Evolutionary conservation across 2,888 invertebrate genomes (phyloP).

Genomic region (Pammene aurita): DNA sequence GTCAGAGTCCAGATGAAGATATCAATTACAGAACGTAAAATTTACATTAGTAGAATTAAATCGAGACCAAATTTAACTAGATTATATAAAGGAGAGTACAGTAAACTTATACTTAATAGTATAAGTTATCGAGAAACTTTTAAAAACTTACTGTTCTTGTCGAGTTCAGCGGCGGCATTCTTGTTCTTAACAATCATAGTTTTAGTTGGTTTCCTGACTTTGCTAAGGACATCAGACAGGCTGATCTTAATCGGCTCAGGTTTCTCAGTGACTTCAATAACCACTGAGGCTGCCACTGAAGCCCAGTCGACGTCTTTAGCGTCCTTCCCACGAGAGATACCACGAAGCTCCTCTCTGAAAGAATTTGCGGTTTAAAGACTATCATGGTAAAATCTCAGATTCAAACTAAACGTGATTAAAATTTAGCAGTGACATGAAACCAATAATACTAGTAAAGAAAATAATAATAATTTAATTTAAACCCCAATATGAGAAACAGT

Average conservation of each 20-base stretch:
- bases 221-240: conserved; percentile 87
- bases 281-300: conserved; percentile 86
- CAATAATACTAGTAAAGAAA: too few relatives aligned
- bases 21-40: too few relatives aligned
- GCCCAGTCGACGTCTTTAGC: conserved; percentile 95
- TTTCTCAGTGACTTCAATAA: conserved; percentile 85
- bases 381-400: background rate
- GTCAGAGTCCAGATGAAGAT: background rate
- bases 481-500: too few relatives aligned
- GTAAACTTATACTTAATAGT: too few relatives aligned
- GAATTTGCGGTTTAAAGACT: background rate
- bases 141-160: conserved; percentile 84
- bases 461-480: too few relatives aligned
- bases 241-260: conserved; percentile 90
- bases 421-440: background rate
- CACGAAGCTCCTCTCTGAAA: conserved; percentile 91
- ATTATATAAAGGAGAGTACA: too few relatives aligned
- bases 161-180: conserved; percentile 70
- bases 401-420: background rate
- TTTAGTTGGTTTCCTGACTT: conserved; percentile 87
- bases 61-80: too few relatives aligned
- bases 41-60: too few relatives aligned
- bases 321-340: conserved; percentile 91
- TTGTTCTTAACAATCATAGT: conserved; percentile 81
- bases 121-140: background rate